Evolutionary conservation across 2,888 invertebrate genomes (phyloP), one percentile per base, ranked within the genome.

Genomic region (Ophonus ardosiacus): DNA sequence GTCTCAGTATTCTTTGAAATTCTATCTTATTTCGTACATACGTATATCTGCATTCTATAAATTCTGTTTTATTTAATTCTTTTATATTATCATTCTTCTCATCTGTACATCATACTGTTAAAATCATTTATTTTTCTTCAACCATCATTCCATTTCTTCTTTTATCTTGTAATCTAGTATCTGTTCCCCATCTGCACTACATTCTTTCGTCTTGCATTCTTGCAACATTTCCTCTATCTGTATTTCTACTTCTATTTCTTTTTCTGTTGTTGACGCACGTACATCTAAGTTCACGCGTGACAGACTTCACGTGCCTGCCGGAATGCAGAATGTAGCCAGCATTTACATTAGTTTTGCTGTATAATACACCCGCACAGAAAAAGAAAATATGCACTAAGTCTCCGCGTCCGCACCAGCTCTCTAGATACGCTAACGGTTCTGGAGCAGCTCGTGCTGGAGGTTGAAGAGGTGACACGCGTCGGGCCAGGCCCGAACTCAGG

Each of bases 211-310:
- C 24, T 24, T 63, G 21, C 63, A 63, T 24, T 24, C 63, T 24
- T 13, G 24, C 5, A 1, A 63, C 8, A 63, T 24, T 63, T 61
- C 59, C 8, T 61, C 59, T 18, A 61, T 21, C 7, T 31, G 31
- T 24, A 21, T 24, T 18, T 24, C 63, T 63, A 31, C 31, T 31
- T 31, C 31, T 31, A 31, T 31, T 24, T 21, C 24, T 63, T 63
- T 13, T 63, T n/a, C 59, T 63, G 18, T 10, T 63, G 10, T 59
- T 59, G n/a, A 59, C 59, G 59, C 59, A 59, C 63, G 63, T 63
- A 63, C 18, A 51, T 24, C 17, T 78, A 18, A 76, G 43, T 51
- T 57, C 78, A 78, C 78, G 78, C 78, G 78, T 78, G 78, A 78
- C 78, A 76, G 57, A 78, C 15, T 24, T 78, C 78, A 78, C 78